These are phyloP conservation scores for Chloroceryle aenea DNA, from an alignment of 2,113 vertebrate species.

Conservation along the genomic window DNA sequence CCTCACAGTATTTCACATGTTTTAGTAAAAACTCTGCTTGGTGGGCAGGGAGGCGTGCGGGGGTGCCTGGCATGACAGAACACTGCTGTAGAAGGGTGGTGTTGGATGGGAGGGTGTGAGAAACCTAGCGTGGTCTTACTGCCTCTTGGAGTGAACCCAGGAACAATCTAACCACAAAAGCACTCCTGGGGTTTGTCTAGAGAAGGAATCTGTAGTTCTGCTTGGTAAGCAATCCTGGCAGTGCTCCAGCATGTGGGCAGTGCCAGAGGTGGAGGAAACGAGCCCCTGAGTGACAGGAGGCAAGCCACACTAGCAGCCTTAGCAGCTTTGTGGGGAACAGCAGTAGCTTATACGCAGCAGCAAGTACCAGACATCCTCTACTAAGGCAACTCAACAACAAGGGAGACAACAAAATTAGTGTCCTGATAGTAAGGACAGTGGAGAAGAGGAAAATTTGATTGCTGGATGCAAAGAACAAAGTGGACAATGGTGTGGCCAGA, in stretches of 20 bases:
- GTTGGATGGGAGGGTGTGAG: not conserved
- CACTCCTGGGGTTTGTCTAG: slow-evolving; percentile 23
- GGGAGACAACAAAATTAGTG: not conserved
- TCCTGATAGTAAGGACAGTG: not conserved
- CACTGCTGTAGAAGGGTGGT: not conserved
- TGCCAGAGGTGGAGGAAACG: not conserved
- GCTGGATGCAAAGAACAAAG: not conserved
- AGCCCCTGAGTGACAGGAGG: not conserved
- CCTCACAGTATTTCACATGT: not conserved
- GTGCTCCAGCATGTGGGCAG: not conserved
- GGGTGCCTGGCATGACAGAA: not conserved
- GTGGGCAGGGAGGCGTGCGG: not conserved
- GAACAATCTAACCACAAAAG: slow-evolving; percentile 19
- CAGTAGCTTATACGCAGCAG: not conserved
- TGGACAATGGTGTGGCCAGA: not conserved
- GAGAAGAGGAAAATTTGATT: not conserved
- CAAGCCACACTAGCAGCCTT: not conserved
- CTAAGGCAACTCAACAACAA: not conserved
- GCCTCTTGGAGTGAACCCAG: not conserved
- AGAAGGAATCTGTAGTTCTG: not conserved
- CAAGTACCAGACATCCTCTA: not conserved
- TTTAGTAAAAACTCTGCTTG: not conserved
- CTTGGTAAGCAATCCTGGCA: not conserved
- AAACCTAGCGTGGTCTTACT: not conserved
- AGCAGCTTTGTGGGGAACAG: not conserved